Conservation (phyloP, 2,888 invertebrate species). For the Temnothorax ravouxi region DNA sequence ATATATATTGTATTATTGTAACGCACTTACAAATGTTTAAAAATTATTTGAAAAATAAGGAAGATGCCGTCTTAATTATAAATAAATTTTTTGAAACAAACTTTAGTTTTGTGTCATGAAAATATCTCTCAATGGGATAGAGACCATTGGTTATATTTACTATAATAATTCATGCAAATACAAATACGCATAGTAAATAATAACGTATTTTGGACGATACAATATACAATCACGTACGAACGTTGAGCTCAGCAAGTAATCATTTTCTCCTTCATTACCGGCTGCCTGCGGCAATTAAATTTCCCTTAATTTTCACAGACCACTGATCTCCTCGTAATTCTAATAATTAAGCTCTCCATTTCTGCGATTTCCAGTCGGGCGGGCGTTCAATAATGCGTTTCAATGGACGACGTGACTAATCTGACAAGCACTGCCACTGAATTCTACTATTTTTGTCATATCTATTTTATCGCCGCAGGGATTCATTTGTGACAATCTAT, state of each 20-base stretch:
- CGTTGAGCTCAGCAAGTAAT: slow-evolving; percentile 64
- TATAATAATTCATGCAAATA: background rate
- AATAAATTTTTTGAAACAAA: background rate
- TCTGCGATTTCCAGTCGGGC: slow-evolving; percentile 46
- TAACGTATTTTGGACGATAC: background rate
- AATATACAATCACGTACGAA: slow-evolving; percentile 21
- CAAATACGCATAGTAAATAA: background rate
- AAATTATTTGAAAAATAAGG: background rate
- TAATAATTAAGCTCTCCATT: slow-evolving; percentile 58
- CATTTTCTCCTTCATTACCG: slow-evolving; percentile 67
- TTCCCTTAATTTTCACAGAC: slow-evolving; percentile 61
- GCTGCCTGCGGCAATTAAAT: slow-evolving; percentile 64
- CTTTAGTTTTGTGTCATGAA: background rate
- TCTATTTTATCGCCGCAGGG: slow-evolving; percentile 22
- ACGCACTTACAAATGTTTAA: background rate
- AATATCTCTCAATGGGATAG: background rate
- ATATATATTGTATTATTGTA: background rate
- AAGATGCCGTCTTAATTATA: background rate
- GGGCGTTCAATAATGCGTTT: slow-evolving; percentile 44
- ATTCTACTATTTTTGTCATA: slow-evolving; percentile 26
- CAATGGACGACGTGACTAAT: slow-evolving; percentile 39
- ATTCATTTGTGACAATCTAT: background rate
- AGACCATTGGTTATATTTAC: background rate
- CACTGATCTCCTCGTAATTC: slow-evolving; percentile 63
- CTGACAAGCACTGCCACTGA: slow-evolving; percentile 33